Evolutionary conservation across 2,113 vertebrate genomes (phyloP).

Genomic region (Platysternon megacephalum): DNA sequence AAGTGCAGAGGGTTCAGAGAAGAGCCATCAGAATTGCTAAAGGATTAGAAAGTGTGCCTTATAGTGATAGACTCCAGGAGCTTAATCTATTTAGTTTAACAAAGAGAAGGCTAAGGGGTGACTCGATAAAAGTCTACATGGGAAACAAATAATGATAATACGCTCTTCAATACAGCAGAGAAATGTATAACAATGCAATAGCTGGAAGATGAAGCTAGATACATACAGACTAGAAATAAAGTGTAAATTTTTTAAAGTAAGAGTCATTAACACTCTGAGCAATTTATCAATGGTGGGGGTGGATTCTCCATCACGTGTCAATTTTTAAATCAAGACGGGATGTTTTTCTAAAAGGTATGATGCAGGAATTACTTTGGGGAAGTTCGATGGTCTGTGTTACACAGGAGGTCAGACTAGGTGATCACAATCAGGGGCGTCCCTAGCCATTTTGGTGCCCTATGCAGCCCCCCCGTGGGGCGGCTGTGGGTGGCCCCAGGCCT

Average conservation of each 20-base stretch:
- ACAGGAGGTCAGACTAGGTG: neutral
- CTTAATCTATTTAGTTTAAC: neutral
- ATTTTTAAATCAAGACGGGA: neutral
- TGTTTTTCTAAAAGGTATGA: neutral
- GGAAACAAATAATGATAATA: neutral
- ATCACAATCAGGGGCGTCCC: neutral
- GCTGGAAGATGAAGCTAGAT: neutral
- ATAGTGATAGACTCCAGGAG: neutral
- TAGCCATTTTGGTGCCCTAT: too few relatives aligned
- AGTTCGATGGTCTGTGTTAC: neutral
- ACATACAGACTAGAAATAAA: neutral
- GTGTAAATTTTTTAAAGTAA: neutral
- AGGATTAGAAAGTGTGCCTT: neutral
- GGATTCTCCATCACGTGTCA: neutral
- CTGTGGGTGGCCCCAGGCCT: too few relatives aligned
- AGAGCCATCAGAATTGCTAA: too few relatives aligned
- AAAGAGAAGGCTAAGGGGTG: neutral
- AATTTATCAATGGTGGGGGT: too few relatives aligned
- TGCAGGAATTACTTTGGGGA: neutral
- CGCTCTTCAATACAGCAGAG: neutral
- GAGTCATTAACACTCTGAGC: too few relatives aligned
- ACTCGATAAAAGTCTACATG: neutral
- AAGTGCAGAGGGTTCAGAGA: neutral
- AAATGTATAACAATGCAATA: neutral
- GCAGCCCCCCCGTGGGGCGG: too few relatives aligned